Evolutionary conservation across 2,888 invertebrate species (phyloP).

Genomic region (Macrosoma leucophasiata): DNA sequence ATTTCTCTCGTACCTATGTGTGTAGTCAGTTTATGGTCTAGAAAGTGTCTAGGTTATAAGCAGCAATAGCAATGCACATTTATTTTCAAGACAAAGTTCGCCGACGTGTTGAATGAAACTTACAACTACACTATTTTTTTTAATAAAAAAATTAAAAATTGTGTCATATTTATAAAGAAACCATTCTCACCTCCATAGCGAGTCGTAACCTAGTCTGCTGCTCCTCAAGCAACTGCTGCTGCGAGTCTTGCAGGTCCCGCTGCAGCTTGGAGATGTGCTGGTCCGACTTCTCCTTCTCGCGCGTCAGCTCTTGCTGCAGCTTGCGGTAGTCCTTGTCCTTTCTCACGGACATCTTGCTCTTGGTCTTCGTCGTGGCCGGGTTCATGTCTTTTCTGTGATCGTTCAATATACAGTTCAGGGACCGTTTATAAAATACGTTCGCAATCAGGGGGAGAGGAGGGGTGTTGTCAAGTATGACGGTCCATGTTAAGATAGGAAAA

Average conservation of each 20-base stretch:
- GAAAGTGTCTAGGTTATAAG: no score
- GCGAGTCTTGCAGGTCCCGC: slow-evolving; percentile 89
- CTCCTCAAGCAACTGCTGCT: slow-evolving; percentile 85
- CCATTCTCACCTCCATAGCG: slow-evolving; percentile 90
- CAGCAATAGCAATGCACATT: no score
- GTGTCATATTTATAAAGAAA: no score
- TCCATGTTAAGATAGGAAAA: no score
- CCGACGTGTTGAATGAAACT: no score
- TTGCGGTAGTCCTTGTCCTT: slow-evolving; percentile 97
- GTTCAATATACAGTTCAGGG: no score
- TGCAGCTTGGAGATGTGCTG: slow-evolving; percentile 89
- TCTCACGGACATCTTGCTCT: slow-evolving; percentile 87
- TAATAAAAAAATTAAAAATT: slow-evolving; percentile 1
- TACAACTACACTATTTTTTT: not conserved
- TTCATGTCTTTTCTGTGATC: slow-evolving; percentile 77
- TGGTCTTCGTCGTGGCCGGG: slow-evolving; percentile 83
- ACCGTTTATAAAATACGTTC: no score
- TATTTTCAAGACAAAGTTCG: no score
- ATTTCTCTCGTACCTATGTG: no score
- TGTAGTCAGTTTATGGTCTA: no score
- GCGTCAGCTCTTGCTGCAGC: slow-evolving; percentile 93
- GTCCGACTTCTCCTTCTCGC: slow-evolving; percentile 95
- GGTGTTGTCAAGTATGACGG: no score
- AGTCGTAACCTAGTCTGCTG: slow-evolving; percentile 82
- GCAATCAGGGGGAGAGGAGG: no score